phyloP scores from a whole-genome alignment of 2,113 vertebrate genomes.

The Litocranius walleri region DNA sequence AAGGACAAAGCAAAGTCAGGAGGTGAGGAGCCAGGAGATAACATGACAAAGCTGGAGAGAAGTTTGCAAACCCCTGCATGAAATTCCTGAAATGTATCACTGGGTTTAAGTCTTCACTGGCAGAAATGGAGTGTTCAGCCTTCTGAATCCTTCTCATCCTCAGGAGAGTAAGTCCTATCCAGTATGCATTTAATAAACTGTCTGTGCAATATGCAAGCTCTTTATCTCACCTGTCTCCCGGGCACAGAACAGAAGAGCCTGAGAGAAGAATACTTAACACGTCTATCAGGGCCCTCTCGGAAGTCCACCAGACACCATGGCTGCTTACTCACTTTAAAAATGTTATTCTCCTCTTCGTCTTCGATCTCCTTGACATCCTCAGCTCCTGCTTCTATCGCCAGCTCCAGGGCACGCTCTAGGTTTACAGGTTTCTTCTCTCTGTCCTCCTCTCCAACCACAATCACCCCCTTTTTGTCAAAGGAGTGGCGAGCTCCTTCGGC shows the following conservation, averaged over 20 bases:
- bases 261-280: neutral
- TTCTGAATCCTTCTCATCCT: neutral
- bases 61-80: neutral
- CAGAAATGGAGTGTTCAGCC: neutral
- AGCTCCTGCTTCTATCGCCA: conserved; percentile 90
- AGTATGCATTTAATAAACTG: neutral
- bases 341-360: conserved; percentile 85
- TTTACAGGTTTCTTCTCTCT: conserved; percentile 69
- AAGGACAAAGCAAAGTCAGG: conserved; percentile 5
- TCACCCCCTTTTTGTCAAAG: conserved; percentile 86
- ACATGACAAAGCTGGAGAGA: neutral
- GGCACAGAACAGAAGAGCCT: neutral
- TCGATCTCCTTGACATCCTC: conserved; percentile 87
- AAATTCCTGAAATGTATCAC: neutral
- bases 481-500: conserved; percentile 82
- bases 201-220: neutral
- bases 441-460: conserved; percentile 75
- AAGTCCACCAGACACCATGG: neutral
- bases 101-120: neutral
- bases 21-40: conserved; percentile 5
- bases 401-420: conserved; percentile 86
- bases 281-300: neutral
- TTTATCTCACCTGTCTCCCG: neutral
- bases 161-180: neutral
- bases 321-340: conserved; percentile 81